Conservation (phyloP, 2,888 invertebrate species). For the Balanococcus diminutus region DNA sequence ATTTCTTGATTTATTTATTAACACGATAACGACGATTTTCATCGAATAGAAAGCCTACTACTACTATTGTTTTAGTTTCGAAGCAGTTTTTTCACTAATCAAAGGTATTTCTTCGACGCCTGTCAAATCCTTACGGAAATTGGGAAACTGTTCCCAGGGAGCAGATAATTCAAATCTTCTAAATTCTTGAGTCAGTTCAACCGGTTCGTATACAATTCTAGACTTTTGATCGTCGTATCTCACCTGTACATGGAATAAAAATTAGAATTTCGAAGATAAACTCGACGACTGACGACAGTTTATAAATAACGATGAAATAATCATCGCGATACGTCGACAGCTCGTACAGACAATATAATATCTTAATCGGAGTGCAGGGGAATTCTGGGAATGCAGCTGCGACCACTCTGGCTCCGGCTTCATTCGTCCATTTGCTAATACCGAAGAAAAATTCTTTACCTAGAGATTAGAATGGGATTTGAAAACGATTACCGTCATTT, state of each 20-base stretch:
- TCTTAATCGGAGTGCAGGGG: conserved; percentile 90
- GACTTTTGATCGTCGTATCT: conserved; percentile 98
- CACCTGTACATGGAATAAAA: too few relatives aligned
- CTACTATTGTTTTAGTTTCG: neutral
- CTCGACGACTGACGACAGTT: too few relatives aligned
- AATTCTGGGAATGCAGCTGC: conserved; percentile 96
- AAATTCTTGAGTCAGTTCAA: conserved; percentile 97
- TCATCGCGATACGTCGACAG: too few relatives aligned
- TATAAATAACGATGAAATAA: too few relatives aligned
- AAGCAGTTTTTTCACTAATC: conserved; percentile 58
- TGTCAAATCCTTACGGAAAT: conserved; percentile 74
- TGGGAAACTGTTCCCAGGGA: conserved; percentile 98
- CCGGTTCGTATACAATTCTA: conserved; percentile 92
- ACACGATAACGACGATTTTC: neutral
- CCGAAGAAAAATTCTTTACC: conserved; percentile 93
- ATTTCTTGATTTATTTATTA: neutral
- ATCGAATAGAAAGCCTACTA: neutral
- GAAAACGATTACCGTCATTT: too few relatives aligned
- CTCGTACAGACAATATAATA: too few relatives aligned
- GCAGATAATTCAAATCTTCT: conserved; percentile 94
- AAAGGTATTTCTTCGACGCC: conserved; percentile 70
- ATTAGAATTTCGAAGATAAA: too few relatives aligned
- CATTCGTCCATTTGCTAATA: conserved; percentile 87
- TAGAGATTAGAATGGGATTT: too few relatives aligned
- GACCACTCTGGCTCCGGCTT: conserved; percentile 89